Conservation (phyloP, 2,113 vertebrate species). For the Pluvianellus socialis region DNA sequence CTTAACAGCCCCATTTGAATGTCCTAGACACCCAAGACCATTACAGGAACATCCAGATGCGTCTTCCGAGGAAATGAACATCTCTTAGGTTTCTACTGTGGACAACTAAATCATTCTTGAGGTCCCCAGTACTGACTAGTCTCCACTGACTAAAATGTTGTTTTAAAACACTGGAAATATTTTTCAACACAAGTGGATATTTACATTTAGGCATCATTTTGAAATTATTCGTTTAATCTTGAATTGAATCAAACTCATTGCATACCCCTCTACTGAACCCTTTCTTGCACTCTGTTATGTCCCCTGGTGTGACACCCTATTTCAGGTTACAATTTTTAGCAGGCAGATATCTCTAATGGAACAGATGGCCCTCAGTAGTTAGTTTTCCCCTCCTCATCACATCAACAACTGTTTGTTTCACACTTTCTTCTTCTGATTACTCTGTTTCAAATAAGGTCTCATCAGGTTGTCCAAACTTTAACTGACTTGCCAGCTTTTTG, state of each 20-base stretch:
- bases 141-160: background rate
- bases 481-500: background rate
- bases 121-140: background rate
- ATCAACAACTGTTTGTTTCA: background rate
- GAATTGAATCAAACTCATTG: background rate
- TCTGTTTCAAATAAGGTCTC: background rate
- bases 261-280: rapidly evolving
- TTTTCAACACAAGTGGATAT: background rate
- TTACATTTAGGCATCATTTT: background rate
- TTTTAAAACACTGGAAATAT: background rate
- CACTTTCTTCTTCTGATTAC: background rate
- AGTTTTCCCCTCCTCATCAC: background rate
- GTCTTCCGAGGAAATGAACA: background rate
- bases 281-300: background rate
- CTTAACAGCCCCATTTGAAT: background rate
- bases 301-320: background rate
- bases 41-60: background rate
- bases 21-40: background rate
- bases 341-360: background rate
- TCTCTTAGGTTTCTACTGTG: background rate
- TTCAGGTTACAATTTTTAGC: background rate
- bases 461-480: background rate
- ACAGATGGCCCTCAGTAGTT: background rate
- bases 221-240: background rate
- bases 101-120: background rate